These are phyloP conservation scores for Alentia gelatinosa DNA, from an alignment of 2,888 invertebrate genomes.

Conservation along the genomic window DNA sequence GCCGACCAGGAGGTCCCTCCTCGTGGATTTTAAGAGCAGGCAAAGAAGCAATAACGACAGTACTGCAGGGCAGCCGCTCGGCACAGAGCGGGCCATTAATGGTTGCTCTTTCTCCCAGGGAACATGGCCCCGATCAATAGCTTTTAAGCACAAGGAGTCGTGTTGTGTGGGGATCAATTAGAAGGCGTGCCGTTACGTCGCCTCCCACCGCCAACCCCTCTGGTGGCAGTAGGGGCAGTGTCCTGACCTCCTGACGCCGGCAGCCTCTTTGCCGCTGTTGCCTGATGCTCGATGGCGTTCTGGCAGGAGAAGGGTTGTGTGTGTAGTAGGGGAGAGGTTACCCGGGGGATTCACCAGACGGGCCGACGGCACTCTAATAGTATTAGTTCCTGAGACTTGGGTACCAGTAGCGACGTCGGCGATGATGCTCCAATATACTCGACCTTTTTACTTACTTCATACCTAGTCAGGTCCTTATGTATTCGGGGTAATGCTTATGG, in stretches of 20 bases:
- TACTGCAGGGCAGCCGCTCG: background rate
- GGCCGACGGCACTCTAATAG: background rate
- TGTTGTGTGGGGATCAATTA: constrained; percentile 54
- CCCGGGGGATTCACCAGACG: background rate
- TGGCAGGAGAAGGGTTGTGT: background rate
- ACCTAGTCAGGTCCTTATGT: no score
- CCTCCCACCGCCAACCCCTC: background rate
- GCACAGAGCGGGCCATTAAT: constrained; percentile 31
- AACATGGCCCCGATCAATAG: constrained; percentile 39
- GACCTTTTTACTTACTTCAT: background rate
- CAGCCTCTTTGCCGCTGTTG: background rate
- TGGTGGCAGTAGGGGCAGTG: no score
- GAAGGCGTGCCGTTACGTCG: constrained; percentile 3
- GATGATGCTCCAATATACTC: background rate
- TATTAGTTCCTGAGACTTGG: background rate
- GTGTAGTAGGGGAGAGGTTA: background rate
- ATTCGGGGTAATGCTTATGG: no score
- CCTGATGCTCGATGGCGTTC: constrained; percentile 16
- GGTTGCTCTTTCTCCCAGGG: constrained; percentile 54
- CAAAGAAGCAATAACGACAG: constrained; percentile 35
- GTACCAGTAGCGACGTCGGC: background rate
- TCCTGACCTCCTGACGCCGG: constrained; percentile 42
- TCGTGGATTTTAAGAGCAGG: constrained; percentile 47
- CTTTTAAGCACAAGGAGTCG: constrained; percentile 54
- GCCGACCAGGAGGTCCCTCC: background rate